A percentile compares a stretch with the other conserved stretches of the same genome.
Evolutionary conservation across 2,113 vertebrate genomes (phyloP).

Genomic region (Antechinus stuartii): DNA sequence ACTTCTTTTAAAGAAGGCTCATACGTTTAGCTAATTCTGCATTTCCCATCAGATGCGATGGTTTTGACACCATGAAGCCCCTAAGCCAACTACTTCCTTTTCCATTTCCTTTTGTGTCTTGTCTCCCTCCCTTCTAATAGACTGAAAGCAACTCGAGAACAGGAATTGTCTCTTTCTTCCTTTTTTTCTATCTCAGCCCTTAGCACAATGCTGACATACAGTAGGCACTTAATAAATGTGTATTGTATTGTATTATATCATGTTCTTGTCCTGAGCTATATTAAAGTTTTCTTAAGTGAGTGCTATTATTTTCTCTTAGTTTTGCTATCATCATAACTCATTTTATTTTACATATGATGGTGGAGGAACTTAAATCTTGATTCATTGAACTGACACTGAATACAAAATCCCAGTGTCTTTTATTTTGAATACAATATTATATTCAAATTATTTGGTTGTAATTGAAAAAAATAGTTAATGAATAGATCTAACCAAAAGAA

Average conservation of each 20-base stretch:
- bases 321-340: constrained; percentile 65
- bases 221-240: not conserved
- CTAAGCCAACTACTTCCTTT: not conserved
- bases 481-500: constrained; percentile 38
- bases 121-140: not conserved
- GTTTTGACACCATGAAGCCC: not conserved
- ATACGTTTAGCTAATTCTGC: not conserved
- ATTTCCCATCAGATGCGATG: not conserved
- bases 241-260: not conserved
- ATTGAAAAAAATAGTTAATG: constrained; percentile 58
- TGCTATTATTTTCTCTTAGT: constrained; percentile 45
- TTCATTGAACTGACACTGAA: constrained; percentile 73
- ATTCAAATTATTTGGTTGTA: constrained; percentile 72
- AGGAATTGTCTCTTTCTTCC: not conserved
- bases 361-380: constrained; percentile 72
- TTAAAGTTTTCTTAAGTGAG: not conserved
- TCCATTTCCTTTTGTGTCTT: not conserved
- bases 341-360: constrained; percentile 70
- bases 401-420: constrained; percentile 73
- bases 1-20: not conserved
- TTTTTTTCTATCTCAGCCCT: not conserved
- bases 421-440: constrained; percentile 71
- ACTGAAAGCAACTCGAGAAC: not conserved
- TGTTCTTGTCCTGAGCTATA: not conserved
- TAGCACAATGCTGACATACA: no score